Evolutionary conservation across 2,113 vertebrate genomes (phyloP), one percentile per base, ranked within the genome.

Genomic region (Manacus vitellinus): DNA sequence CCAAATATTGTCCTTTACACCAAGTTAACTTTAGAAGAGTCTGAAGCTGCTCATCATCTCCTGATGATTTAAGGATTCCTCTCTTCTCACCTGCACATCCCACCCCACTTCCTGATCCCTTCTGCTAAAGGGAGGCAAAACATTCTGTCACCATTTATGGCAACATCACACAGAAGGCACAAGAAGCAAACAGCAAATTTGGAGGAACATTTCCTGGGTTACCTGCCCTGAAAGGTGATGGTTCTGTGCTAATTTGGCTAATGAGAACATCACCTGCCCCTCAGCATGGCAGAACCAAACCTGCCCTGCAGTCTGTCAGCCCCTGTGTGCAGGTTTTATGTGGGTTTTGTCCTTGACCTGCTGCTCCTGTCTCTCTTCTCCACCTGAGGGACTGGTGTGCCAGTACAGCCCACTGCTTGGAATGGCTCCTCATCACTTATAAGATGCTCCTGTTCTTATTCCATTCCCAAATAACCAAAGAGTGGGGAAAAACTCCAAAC

Each of bases 271-370:
- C 30, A 47, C 22, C 52, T n/a, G 72, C 30, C 33, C 31, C 52
- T 61, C 54, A 65, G 35, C 33, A 41, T 0, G 8, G 54, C 84
- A 90, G 51, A 54, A 27, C 31, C 30, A 77, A 44, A 17, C n/a
- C 77, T 3, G 37, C 59, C 18, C 74, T 54, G n/a, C 7, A 33
- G 18, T 14, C 6, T n/a, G 6, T 3, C 84, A 20, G 12, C 6
- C 7, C 2, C 49, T 14, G 37, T 10, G 30, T 1, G 6, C 9
- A 55, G 24, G 33, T 4, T 51, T 37, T 19, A 20, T 0, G 8
- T 10, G 14, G 37, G 16, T 56, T 81, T 33, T 81, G 30, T 20
- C 68, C 47, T 30, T 3, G 22, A 5, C 16, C 52, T 66, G 46
- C 20, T 66, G 43, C 52, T 63, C 44, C 43, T 39, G 21, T 9